Base-by-base conservation (phyloP, 2,888 invertebrate genomes). In the Lasioglossum oenotherae region DNA sequence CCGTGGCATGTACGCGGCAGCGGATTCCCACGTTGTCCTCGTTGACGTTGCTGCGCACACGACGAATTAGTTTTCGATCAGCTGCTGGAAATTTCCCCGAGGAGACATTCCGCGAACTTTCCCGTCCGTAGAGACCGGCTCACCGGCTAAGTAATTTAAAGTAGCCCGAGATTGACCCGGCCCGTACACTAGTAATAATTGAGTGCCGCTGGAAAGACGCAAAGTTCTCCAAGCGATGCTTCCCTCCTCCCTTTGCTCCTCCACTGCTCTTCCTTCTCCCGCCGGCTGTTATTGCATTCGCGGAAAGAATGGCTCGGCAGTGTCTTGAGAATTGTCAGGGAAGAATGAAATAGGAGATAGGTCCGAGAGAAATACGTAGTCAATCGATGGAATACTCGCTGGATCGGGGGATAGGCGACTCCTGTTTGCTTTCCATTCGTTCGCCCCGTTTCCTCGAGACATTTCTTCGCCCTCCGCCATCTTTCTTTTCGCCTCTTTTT, bases 71-170 rank as follows among this genome's bases (percentile, higher is more conserved):
- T 87, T 92, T 91, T 87, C 91, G 89, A 91, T 91, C 91, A 86
- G 84, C 81, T 79, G 85, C 71, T 44, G 82, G 87, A 87, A 85
- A 92, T 92, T 92, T 92, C 92, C 91, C 91, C 81, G 71, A 71
- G 71, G 71, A 71, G 41, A 71, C 71, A 71, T 71, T 71, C 71
- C 71, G 41, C 41, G 80, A 87, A 90, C 87, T 87, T 90, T 92
- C 84, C 69, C 57, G 78, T 83, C 85, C 85, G 49, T 12, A 14
- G 81, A 86, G 87, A 81, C 64, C 64, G n/a, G 75, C 80, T 81
- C 84, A 80, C 81, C 85, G 78, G 80, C 87, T 92, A 91, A 92
- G 91, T 92, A 92, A 92, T 92, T 91, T 90, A 88, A 92, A 92
- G 88, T 88, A 88, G 88, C 81, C 87, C 82, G 90, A 89, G 90